phyloP scores from a whole-genome alignment of 2,888 invertebrate species.

The Vandiemenella viatica region DNA sequence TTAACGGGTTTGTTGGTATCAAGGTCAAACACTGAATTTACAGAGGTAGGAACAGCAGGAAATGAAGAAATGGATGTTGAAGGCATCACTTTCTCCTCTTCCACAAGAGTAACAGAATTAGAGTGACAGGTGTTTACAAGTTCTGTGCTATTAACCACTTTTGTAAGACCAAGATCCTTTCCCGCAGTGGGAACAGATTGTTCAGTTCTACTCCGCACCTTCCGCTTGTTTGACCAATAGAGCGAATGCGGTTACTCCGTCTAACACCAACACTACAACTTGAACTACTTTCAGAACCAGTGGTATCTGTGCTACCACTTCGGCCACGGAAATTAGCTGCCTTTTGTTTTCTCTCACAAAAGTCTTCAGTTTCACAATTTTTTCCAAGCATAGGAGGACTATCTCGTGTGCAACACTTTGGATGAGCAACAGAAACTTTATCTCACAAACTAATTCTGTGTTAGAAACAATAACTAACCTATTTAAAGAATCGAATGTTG shows the following conservation, averaged over 20 bases:
- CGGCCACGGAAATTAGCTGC: slow-evolving; percentile 24
- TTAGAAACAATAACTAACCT: too few species aligned
- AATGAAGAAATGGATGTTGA: not conserved
- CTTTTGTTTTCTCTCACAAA: slow-evolving; percentile 24
- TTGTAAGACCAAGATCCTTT: not conserved
- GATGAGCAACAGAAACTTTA: not conserved
- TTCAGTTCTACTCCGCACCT: slow-evolving; percentile 19
- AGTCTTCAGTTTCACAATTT: slow-evolving; percentile 8
- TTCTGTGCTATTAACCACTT: not conserved
- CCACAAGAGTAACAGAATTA: too few species aligned
- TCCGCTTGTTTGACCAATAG: slow-evolving; percentile 51
- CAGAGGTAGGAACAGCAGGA: slow-evolving; percentile 20
- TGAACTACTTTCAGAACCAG: slow-evolving; percentile 29
- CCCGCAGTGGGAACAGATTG: not conserved
- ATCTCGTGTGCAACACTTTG: too few species aligned
- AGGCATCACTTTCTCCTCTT: not conserved
- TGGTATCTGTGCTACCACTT: slow-evolving; percentile 28
- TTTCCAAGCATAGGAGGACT: not conserved
- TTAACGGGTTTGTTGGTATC: slow-evolving; percentile 49
- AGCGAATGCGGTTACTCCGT: slow-evolving; percentile 36
- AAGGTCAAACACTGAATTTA: slow-evolving; percentile 23
- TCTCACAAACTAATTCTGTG: not conserved
- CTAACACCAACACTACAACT: slow-evolving; percentile 25
- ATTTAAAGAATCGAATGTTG: too few species aligned
- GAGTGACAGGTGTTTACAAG: too few species aligned